Evolutionary conservation across 1,140 invertebrate genomes (phyloP).

Genomic region (Pissodes strobi): DNA sequence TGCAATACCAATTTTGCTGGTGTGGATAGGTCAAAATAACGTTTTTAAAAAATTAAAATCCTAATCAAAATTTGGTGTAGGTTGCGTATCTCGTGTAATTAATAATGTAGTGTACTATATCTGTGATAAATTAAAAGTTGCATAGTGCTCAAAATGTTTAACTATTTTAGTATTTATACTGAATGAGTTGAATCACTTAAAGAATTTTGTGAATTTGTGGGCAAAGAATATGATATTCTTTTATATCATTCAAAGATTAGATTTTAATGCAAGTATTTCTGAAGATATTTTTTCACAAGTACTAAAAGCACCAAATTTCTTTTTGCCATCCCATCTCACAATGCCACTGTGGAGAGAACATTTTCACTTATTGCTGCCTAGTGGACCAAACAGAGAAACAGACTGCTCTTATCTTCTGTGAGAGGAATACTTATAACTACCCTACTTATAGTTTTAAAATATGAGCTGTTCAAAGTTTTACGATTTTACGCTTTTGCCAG

Average conservation of each 20-base stretch:
- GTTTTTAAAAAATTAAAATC: conserved; percentile 33
- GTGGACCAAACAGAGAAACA: no score
- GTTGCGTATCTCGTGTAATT: conserved; percentile 6
- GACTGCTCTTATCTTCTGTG: no score
- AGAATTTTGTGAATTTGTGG: conserved; percentile 6
- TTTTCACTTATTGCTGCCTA: no score
- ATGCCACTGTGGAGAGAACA: no score
- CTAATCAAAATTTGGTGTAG: conserved; percentile 17
- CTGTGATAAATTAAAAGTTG: conserved; percentile 12
- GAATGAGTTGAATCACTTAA: not conserved
- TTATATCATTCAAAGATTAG: not conserved
- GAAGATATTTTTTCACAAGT: not conserved
- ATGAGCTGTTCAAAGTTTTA: not conserved
- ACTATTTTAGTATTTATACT: conserved; percentile 17
- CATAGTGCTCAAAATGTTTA: conserved; percentile 23
- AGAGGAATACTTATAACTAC: no score
- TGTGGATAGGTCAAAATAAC: conserved; percentile 28
- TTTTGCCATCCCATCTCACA: no score
- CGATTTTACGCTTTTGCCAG: no score
- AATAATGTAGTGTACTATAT: conserved; percentile 6
- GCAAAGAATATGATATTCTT: not conserved
- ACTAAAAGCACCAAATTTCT: no score
- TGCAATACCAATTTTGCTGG: conserved; percentile 35
- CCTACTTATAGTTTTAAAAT: not conserved
- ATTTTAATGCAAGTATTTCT: not conserved